These are phyloP conservation scores for Orthosia incerta DNA, from an alignment of 2,888 invertebrate genomes.

Conservation along the genomic window DNA sequence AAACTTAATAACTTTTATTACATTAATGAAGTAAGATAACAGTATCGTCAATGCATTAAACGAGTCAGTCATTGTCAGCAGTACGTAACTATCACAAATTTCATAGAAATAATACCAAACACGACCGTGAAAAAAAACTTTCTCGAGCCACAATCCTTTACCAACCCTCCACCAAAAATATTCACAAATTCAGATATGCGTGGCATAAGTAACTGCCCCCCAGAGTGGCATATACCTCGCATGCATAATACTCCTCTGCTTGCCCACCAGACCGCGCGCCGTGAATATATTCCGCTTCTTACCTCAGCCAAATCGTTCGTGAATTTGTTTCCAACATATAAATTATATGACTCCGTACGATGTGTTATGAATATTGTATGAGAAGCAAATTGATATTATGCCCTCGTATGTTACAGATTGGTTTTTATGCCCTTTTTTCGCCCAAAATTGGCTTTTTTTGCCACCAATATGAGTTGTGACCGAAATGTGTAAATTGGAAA, in stretches of 20 bases:
- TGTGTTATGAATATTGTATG: slow-evolving; percentile 89
- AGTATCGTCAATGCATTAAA: too few relatives aligned
- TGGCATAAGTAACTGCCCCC: slow-evolving; percentile 88
- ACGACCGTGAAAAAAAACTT: neutral
- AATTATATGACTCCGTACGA: slow-evolving; percentile 89
- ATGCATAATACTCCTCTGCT: slow-evolving; percentile 83
- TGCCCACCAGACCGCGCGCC: slow-evolving; percentile 65
- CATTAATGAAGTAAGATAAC: too few relatives aligned
- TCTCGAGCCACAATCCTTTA: slow-evolving; percentile 57
- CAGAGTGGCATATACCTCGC: slow-evolving; percentile 85
- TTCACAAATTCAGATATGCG: slow-evolving; percentile 78
- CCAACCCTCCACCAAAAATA: slow-evolving; percentile 56
- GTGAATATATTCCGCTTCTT: slow-evolving; percentile 75
- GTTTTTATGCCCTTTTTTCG: slow-evolving; percentile 80
- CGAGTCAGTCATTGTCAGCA: too few relatives aligned
- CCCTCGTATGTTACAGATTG: slow-evolving; percentile 84
- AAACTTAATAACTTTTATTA: too few relatives aligned
- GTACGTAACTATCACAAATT: neutral
- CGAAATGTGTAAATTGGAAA: slow-evolving; percentile 84
- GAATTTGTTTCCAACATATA: slow-evolving; percentile 90
- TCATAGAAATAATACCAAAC: too few relatives aligned
- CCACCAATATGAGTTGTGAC: slow-evolving; percentile 85
- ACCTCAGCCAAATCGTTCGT: slow-evolving; percentile 85
- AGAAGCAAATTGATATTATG: slow-evolving; percentile 90
- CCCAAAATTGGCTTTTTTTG: slow-evolving; percentile 87